A percentile compares a stretch with the other conserved stretches of the same genome.
Conservation (phyloP, 2,888 invertebrate genomes). For the Rambutsinella grinnellia region DNA sequence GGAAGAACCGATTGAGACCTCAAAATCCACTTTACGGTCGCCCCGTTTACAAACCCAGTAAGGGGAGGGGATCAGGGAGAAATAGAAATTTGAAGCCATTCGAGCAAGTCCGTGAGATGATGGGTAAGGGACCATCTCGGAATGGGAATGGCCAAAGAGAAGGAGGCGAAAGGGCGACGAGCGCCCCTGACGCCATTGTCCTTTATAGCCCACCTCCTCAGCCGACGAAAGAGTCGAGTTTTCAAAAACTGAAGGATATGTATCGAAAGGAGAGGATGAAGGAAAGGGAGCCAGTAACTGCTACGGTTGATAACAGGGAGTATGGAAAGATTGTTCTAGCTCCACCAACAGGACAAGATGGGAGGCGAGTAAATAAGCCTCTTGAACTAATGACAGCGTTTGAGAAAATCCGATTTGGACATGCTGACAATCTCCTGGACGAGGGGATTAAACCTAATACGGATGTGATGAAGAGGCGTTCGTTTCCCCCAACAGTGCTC, state of each 20-base stretch:
- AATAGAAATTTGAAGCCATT: constrained; percentile 48
- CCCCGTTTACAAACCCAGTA: constrained; percentile 47
- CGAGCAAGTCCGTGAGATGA: constrained; percentile 69
- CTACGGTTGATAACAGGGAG: constrained; percentile 42
- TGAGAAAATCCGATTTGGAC: constrained; percentile 66
- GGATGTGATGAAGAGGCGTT: constrained; percentile 59
- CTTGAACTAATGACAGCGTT: constrained; percentile 66
- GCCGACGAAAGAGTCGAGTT: constrained; percentile 69
- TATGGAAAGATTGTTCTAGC: constrained; percentile 64
- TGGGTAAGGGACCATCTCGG: constrained; percentile 68
- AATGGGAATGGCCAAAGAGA: no score
- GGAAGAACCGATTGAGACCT: constrained; percentile 47
- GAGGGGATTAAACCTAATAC: constrained; percentile 54
- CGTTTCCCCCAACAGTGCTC: constrained; percentile 51
- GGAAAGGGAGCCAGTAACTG: constrained; percentile 74
- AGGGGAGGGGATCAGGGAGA: constrained; percentile 28
- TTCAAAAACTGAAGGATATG: constrained; percentile 84
- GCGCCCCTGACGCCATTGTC: constrained; percentile 57
- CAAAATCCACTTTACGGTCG: constrained; percentile 59
- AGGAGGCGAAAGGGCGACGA: background rate
- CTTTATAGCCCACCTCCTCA: constrained; percentile 50
- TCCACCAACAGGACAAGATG: constrained; percentile 65
- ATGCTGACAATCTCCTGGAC: constrained; percentile 62
- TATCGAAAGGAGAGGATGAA: constrained; percentile 81
- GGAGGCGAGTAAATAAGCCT: constrained; percentile 65